phyloP scores from a whole-genome alignment of 53 echinoderm and acorn worm species.

The Temnopleurus reevesii region DNA sequence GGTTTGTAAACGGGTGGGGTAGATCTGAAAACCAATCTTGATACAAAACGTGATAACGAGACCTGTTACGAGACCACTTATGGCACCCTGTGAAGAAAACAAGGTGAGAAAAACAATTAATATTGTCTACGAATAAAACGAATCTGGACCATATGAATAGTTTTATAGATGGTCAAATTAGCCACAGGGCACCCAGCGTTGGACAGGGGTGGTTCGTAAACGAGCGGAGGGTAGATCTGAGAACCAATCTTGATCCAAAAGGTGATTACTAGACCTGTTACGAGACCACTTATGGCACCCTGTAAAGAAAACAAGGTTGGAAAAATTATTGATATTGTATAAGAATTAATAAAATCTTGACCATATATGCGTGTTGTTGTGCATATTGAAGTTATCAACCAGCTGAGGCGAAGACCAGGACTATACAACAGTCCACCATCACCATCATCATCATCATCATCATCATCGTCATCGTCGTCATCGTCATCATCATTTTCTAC shows the following conservation, averaged over 20 bases:
- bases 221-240: constrained; percentile 62
- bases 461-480: too few relatives aligned
- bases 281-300: constrained; percentile 62
- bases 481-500: too few relatives aligned
- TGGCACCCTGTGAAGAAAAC: constrained; percentile 45
- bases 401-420: too few relatives aligned
- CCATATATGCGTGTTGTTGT: too few relatives aligned
- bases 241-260: constrained; percentile 77
- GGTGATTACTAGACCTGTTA: constrained; percentile 46
- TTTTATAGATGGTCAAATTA: constrained; percentile 34
- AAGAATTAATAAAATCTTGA: too few relatives aligned
- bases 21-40: constrained; percentile 71
- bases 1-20: constrained; percentile 58
- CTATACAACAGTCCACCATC: too few relatives aligned
- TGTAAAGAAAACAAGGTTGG: not conserved
- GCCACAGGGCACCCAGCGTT: constrained; percentile 52
- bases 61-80: constrained; percentile 53
- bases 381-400: too few relatives aligned
- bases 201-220: constrained; percentile 43
- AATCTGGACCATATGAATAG: constrained; percentile 19
- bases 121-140: too few relatives aligned
- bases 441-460: too few relatives aligned
- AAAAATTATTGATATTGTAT: too few relatives aligned
- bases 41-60: constrained; percentile 63
- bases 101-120: too few relatives aligned